Percentiles rank a stretch among this genome's conserved stretches.
These are phyloP conservation scores for Apodemus agrarius DNA, from an alignment of 2,797 vertebrate species.

Conservation along the genomic window DNA sequence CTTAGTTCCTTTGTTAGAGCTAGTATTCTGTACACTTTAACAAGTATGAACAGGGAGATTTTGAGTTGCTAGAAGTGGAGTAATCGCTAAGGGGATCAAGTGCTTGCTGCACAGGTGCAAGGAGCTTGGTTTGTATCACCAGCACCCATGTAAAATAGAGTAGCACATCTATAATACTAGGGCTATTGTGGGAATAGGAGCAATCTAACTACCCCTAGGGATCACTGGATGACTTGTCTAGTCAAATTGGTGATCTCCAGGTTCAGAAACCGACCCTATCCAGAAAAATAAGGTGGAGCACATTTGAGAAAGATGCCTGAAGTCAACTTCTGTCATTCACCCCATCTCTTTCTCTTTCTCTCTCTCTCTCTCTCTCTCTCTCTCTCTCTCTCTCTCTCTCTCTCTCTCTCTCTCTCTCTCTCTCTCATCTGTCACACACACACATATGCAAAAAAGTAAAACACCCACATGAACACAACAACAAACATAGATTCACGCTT, in stretches of 20 bases:
- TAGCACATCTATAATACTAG: background rate
- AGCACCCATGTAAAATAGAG: background rate
- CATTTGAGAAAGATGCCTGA: background rate
- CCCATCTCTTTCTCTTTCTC: too few species aligned
- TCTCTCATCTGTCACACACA: background rate
- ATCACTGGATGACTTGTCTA: background rate
- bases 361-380: too few species aligned
- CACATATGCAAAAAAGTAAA: background rate
- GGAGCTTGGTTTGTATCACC: background rate
- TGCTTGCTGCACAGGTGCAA: background rate
- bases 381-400: too few species aligned
- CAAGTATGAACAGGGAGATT: background rate
- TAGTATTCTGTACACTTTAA: conserved; percentile 40
- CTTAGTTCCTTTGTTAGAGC: background rate
- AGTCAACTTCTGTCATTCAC: background rate
- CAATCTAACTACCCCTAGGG: background rate
- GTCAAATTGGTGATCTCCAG: background rate
- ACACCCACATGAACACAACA: background rate
- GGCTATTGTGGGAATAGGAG: background rate
- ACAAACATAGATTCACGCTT: background rate
- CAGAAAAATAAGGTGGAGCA: background rate
- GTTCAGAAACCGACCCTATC: background rate
- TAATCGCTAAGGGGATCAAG: background rate
- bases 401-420: too few species aligned
- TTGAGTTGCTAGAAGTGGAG: background rate